Evolutionary conservation across 2,888 invertebrate species (phyloP), one percentile per base, ranked within the genome.

Genomic region (Agonopterix alstromeriana): DNA sequence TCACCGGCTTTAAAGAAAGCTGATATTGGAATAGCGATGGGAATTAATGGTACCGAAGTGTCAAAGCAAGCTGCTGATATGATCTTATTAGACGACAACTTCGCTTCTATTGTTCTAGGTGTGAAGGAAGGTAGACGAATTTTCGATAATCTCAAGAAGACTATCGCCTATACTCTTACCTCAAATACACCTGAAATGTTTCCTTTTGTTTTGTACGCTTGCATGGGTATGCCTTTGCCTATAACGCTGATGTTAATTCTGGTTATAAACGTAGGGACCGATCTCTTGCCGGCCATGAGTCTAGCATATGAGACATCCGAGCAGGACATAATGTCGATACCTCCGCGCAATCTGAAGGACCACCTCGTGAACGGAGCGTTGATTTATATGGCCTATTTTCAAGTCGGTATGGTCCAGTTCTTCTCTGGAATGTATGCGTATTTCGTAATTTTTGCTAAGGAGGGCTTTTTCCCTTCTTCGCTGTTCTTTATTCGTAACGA

Each of bases 1-100:
- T 95, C 96, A 0, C 96, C 96, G 4, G 96, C 96, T 10, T 80
- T 97, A 48, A 95, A 95, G 69, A 94, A 94, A 76, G 96, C 96
- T 10, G 95, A 96, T 58, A 94, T 95, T 50, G 95, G 95, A 17
- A 91, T 95, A 14, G 94, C 94, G 0, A 95, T 95, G 94, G 94
- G 94, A 8, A 94, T 95, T 47, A 90, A 91, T 11, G 94, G 94
- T 0, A 93, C 94, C 3, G 94, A 95, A 70, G 94, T 93, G 7
- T 94, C 94, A 0, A 97, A 97, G 75, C 95, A 96, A 78, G 96
- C 97, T 0, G 96, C 97, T 2, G 97, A 97, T 73, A 97, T 97
- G 96, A 96, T 97, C 60, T 84, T 97, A 35, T 82, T 97, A 62
- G 96, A 97, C 64, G 96, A 97, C 69, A 96, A 96, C 77, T 97